Base-by-base conservation (phyloP, 1,140 invertebrate genomes). In the Pectinophora gossypiella region DNA sequence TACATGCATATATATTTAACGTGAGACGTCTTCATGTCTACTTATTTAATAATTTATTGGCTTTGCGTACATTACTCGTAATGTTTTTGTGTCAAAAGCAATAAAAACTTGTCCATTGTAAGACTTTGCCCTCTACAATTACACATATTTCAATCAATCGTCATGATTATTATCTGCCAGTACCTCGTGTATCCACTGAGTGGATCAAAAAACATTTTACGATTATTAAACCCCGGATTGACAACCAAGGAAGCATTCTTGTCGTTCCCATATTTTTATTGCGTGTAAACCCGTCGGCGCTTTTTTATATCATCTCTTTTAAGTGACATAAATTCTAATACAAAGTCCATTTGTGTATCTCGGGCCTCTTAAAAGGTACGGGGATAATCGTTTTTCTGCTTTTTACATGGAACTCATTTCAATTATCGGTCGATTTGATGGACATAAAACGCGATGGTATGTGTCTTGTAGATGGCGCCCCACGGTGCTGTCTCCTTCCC, bases 271-370 rank as follows among this genome's bases (percentile, higher is more conserved):
- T 86, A 86, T 86, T 86, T 86, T 86, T 84, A 86, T 86, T 72
- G 80, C 83, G 79, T 86, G 80, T 84, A 86, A 86, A 77, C 61
- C 79, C 72, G 74, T 84, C 83, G 83, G 80, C 77, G 72, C 70
- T 69, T 84, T 84, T 85, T 84, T 81, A 84, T 82, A 78, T 79
- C 82, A 84, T 78, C 69, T 82, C 75, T 71, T 75, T 76, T 84
- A 86, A 82, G 83, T 82, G 80, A 86, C 83, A 86, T 86, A 86
- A 86, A 86, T 86, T 86, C 80, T 86, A 86, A 86, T 86, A 83
- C 83, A 83, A 76, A 80, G 74, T 84, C 83, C 83, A 86, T 84
- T 84, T 84, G 80, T 86, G 80, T 86, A 84, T 86, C 82, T 86
- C 80, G 74, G 78, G 78, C 76, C 72, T 81, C 80, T 83, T 86